Evolutionary conservation across 2,113 vertebrate species (phyloP), one percentile per base, ranked within the genome.

Genomic region (Chaenogobius annularis): DNA sequence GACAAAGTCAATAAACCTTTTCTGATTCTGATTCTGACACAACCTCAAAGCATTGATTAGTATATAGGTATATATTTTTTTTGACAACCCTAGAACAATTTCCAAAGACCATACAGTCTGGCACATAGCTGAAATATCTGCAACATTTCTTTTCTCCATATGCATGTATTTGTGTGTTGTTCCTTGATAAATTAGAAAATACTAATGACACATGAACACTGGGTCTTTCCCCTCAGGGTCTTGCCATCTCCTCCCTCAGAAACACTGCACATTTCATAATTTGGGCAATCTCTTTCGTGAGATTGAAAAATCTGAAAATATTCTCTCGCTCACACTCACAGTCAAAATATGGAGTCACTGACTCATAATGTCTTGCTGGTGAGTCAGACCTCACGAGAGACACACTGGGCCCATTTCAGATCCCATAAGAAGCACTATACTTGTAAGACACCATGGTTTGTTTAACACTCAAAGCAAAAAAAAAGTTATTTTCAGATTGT

Each of bases 251-350:
- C 40, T 56, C 56, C 35, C 35, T 43, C 9, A 10, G 9, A 9
- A 40, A 40, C 19, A 20, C 19, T 63, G 9, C 61, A 40, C 35
- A 40, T 17, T 63, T 63, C 31, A 40, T 10, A 40, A 13, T 40
- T n/a, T 40, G 35, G 8, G 35, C 17, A n/a, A n/a, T n/a, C 47
- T 87, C 77, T 89, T 89, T 88, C 81, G 1, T 83, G 47, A 85
- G 67, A 83, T 74, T 88, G 70, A 46, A 46, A 46, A 11, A 77
- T 78, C 47, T 66, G 72, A 80, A 82, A 48, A 78, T 48, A 70
- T 26, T 67, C 47, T 47, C 55, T 63, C 48, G 48, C 71, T 70
- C 64, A 68, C 37, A 59, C 7, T 43, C 15, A n/a, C 59, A 73
- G 64, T 75, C 58, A 58, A 26, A 58, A 58, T 26, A 46, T 37